A percentile compares a stretch with the other conserved stretches of the same genome.
Conservation (phyloP, 1,140 invertebrate species). For the Drosophila triauraria region DNA sequence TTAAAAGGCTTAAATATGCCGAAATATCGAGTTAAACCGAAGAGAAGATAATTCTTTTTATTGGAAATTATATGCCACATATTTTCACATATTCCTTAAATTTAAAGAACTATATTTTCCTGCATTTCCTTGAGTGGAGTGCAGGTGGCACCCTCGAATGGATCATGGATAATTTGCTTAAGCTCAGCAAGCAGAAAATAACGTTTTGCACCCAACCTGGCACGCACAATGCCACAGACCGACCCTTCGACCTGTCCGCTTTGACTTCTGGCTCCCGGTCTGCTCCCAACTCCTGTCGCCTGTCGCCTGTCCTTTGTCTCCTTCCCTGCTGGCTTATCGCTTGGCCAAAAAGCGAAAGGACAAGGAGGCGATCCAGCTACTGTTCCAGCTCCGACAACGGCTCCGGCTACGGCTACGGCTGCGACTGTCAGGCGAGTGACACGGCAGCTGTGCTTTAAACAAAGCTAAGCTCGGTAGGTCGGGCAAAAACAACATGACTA, state of each 20-base stretch:
- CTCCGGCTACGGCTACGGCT: conserved; percentile 4
- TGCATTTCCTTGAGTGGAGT: conserved; percentile 1
- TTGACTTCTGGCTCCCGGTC: conserved; percentile 13
- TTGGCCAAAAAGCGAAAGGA: conserved; percentile 43
- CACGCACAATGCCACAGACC: conserved; percentile 61
- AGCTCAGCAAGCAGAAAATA: conserved; percentile 78
- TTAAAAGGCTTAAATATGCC: not conserved
- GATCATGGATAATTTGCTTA: conserved; percentile 78
- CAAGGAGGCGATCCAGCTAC: conserved; percentile 26
- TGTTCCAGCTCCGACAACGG: conserved; percentile 13
- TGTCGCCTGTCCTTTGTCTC: conserved; percentile 24
- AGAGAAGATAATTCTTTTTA: too few species aligned
- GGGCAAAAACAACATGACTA: conserved; percentile 69
- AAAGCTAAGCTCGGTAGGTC: conserved; percentile 46
- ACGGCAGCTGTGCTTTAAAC: conserved; percentile 70
- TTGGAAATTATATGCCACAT: too few species aligned
- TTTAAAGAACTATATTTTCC: not conserved
- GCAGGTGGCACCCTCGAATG: conserved; percentile 32
- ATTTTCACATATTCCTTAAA: not conserved
- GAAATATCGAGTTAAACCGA: too few species aligned
- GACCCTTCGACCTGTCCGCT: conserved; percentile 22
- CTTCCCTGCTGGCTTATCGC: conserved; percentile 57
- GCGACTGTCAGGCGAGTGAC: conserved; percentile 58
- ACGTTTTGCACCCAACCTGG: conserved; percentile 76
- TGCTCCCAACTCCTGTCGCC: not conserved